Base-by-base conservation (phyloP, 2,113 vertebrate genomes). In the Dasyprocta punctata region DNA sequence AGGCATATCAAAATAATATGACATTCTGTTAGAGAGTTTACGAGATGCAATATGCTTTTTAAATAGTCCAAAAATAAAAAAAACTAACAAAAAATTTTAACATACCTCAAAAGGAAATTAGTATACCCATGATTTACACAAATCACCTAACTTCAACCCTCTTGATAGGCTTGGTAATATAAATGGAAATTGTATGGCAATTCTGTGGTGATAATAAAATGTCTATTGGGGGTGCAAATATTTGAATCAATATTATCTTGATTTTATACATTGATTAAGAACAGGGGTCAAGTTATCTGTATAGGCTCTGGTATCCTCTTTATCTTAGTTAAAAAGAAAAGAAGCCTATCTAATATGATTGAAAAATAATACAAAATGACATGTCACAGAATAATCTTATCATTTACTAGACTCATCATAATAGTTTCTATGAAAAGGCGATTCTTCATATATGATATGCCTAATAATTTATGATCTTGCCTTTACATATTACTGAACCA, bases 391-490 rank as follows among this genome's bases (percentile, higher is more conserved):
- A 41, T 2, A 94, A 83, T 56, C 92, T 87, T 28, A 54, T 78
- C 89, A 41, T 77, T 85, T 71, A 90, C 44, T 73, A 41, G 7
- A 4, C 28, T 85, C 89, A 41, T 33, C 71, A 5, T 22, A 81
- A 65, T 75, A 54, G 10, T 97, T 97, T 47, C 58, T 26, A 67
- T 47, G 82, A 83, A 82, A 96, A 78, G 78, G 77, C 14, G 47
- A 41, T 82, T 73, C 14, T 84, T 47, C 56, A 14, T 11, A 81
- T 58, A 63, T 26, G 61, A 69, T 28, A 83, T 47, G 80, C 8
- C 30, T 83, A 78, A 71, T 94, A 47, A 83, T 73, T 84, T 96
- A 94, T 92, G 41, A 73, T 86, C 86, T 97, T 97, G 44, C 22
- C 19, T 92, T 78, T 73, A 86, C 77, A 16, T 81, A 81, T 77